Evolutionary conservation across 2,797 vertebrate species (phyloP).

Genomic region (Ficedula albicollis): DNA sequence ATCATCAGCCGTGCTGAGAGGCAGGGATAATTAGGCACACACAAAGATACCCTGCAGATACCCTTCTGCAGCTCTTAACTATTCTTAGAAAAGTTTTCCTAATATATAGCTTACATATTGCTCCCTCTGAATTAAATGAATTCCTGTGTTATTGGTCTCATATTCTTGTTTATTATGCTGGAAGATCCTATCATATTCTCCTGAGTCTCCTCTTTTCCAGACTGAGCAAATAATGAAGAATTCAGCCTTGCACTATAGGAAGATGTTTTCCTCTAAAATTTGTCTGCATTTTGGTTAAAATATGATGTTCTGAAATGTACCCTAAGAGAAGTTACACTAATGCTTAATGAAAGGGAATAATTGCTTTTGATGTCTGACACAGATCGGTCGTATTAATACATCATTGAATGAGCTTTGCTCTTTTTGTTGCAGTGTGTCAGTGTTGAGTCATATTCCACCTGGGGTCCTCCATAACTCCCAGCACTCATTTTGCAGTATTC

Average conservation of each 20-base stretch:
- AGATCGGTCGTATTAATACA: not conserved
- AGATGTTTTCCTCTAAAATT: not conserved
- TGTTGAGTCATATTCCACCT: conserved; percentile 29
- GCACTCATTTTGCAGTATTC: not conserved
- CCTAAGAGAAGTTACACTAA: not conserved
- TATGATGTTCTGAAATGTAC: not conserved
- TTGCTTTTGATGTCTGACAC: not conserved
- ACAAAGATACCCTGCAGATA: conserved; percentile 37
- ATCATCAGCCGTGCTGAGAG: conserved; percentile 9
- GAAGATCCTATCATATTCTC: not conserved
- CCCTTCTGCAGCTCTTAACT: conserved; percentile 16
- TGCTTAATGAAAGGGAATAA: conserved; percentile 1
- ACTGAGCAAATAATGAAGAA: not conserved
- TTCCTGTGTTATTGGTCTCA: not conserved
- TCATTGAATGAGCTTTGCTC: not conserved
- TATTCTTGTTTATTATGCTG: not conserved
- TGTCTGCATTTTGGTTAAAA: not conserved
- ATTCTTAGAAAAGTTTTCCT: conserved; percentile 21
- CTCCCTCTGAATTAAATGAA: not conserved
- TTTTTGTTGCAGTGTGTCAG: conserved; percentile 5
- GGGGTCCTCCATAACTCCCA: not conserved
- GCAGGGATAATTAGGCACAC: conserved; percentile 19
- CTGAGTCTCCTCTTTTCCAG: not conserved
- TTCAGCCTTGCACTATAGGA: not conserved
- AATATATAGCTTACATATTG: not conserved